Evolutionary conservation across 1,140 invertebrate species (phyloP), one percentile per base, ranked within the genome.

Genomic region (Macrobrachium nipponense): DNA sequence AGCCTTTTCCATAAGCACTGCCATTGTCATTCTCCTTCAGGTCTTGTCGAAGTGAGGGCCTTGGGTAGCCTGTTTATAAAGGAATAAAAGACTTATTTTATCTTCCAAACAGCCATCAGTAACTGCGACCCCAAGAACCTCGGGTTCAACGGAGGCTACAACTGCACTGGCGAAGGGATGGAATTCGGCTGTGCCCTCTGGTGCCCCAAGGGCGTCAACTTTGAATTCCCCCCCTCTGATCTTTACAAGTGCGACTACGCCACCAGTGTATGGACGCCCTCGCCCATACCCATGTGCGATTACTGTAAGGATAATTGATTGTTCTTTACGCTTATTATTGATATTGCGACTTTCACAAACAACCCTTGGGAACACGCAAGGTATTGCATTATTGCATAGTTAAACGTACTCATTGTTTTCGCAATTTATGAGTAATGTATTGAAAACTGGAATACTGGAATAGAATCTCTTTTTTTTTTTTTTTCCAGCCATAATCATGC

Each of bases 131-230:
- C 93, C 2, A 91, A 93, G 59, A 94, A 94, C 77, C 89, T 95
- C 20, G 92, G 92, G 0, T 96, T 96, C 90, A 96, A 96, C 90
- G 96, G 95, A 6, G 94, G 93, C 36, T 95, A 95, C 90, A 93
- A 93, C 59, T 96, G 96, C 89, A 92, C 91, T 2, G 94, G 93
- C 5, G 92, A 94, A 87, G 91, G 89, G 15, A 92, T 94, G 18
- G 90, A 91, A 51, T 94, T 94, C 78, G 92, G 91, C 0, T 97
- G 96, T 90, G 90, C 90, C 0, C 90, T 97, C 0, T 91, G 89
- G 7, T 97, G 96, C 89, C 94, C 95, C 8, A 70, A 90, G 60
- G 94, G 93, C 10, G 92, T 94, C 43, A 89, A 91, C 27, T 95
- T 95, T 89, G 93, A 94, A 70, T 93, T 92, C 5, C 89, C 93